Evolutionary conservation across 2,888 invertebrate species (phyloP).

Genomic region (Lampropteryx suffumata): DNA sequence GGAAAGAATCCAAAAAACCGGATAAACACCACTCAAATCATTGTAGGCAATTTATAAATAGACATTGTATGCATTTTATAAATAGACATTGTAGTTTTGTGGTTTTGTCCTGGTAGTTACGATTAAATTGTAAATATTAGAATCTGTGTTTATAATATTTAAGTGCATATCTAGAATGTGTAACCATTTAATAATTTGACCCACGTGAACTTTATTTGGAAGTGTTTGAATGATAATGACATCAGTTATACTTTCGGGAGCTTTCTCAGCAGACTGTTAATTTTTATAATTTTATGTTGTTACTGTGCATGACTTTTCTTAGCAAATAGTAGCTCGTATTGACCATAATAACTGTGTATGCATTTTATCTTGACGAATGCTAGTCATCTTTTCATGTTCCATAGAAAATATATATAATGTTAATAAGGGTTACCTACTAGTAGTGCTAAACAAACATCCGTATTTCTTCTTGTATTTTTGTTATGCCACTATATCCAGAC

Average conservation of each 20-base stretch:
- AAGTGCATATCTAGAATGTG: neutral
- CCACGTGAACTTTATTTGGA: conserved; percentile 10
- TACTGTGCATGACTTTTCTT: conserved; percentile 44
- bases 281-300: conserved; percentile 61
- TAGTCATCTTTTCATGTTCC: neutral
- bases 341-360: conserved; percentile 15
- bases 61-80: neutral
- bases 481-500: too few relatives aligned
- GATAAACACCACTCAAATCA: neutral
- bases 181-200: conserved; percentile 16
- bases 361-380: conserved; percentile 17
- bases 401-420: too few relatives aligned
- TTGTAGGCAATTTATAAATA: neutral
- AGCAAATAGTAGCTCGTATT: conserved; percentile 45
- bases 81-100: neutral
- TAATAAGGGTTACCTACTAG: too few relatives aligned
- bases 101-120: conserved; percentile 1
- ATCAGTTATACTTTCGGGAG: conserved; percentile 1
- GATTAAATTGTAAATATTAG: conserved; percentile 13
- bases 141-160: conserved; percentile 7
- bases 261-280: conserved; percentile 41
- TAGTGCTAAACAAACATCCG: too few relatives aligned
- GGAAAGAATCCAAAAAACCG: too few relatives aligned
- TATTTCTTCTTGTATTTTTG: too few relatives aligned
- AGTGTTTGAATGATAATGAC: neutral